Base-by-base conservation (phyloP, 2,113 vertebrate genomes). In the Ifrita kowaldi region DNA sequence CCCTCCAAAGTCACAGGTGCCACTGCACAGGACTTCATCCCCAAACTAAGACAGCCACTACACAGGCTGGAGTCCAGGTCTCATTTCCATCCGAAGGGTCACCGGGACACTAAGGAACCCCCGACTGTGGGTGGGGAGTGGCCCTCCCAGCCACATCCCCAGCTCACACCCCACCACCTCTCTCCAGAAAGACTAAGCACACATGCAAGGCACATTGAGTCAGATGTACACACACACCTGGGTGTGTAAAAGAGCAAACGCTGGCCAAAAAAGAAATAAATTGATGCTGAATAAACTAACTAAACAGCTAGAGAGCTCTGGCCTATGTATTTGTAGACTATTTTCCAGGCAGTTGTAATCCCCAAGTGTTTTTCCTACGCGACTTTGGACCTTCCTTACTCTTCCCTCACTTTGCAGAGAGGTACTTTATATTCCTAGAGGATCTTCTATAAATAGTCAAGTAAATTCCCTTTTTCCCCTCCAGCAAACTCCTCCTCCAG, bases 161-260 rank as follows among this genome's bases (percentile, higher is more conserved):
- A 44, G 63, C 91, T 84, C 95, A 41, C 89, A 37, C 85, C 60
- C 79, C 41, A 35, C 74, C 42, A 41, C 73, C 75, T 52, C 87
- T 80, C 83, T 41, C 63, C 94, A 81, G 63, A 71, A 64, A 82
- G 95, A 95, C 82, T 42, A 49, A 57, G 80, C 97, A 97, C 97
- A 86, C 96, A 94, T 78, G 95, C 97, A 98, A 98, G 98, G 98
- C 98, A 98, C 97, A 86, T 97, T 96, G 52, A 97, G 85, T 94
- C 75, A 42, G 88, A 67, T 77, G 91, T 13, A 78, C 80, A 77
- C 89, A 91, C 96, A 74, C 88, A 27, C 65, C n/a, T 18, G 1
- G 5, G 87, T 49, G 85, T 65, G 77, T 90, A 88, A 78, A 97
- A 97, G 96, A 98, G 96, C 97, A 95, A 98, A 94, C 32, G 96